phyloP scores from a whole-genome alignment of 2,888 invertebrate genomes.

The Tenodera sinensis region DNA sequence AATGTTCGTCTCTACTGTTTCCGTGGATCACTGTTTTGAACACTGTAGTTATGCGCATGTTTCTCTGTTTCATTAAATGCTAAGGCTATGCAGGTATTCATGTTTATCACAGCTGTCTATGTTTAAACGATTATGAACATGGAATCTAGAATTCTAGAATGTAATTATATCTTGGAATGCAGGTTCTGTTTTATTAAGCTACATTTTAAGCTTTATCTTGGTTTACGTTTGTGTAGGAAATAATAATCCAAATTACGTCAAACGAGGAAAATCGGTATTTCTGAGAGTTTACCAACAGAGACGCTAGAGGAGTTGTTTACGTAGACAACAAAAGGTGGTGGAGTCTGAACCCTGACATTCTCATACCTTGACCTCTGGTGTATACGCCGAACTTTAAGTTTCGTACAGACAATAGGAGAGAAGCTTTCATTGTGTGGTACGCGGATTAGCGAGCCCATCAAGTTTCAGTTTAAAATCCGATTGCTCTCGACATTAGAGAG shows the following conservation, averaged over 20 bases:
- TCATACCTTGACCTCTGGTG: neutral
- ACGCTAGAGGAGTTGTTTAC: neutral
- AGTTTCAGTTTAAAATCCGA: neutral
- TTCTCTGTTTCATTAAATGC: too few species aligned
- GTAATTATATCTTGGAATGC: too few species aligned
- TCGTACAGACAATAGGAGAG: neutral
- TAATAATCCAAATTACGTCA: neutral
- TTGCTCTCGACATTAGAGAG: neutral
- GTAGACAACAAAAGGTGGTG: neutral
- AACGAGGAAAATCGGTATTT: neutral
- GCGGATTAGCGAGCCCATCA: neutral
- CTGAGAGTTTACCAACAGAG: neutral
- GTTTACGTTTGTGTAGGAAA: neutral
- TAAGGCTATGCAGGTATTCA: too few species aligned
- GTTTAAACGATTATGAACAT: too few species aligned
- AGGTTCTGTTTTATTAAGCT: too few species aligned
- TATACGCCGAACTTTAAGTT: neutral
- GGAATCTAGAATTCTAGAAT: too few species aligned
- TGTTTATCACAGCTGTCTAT: too few species aligned
- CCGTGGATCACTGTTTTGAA: too few species aligned
- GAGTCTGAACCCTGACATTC: neutral
- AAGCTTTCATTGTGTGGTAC: neutral
- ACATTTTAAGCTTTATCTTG: too few species aligned
- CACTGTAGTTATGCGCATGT: too few species aligned
- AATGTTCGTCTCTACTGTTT: too few species aligned